Percentiles rank a stretch among this genome's conserved stretches.
Conservation (phyloP, 2,113 vertebrate genomes). For the Amphiprion ocellaris region DNA sequence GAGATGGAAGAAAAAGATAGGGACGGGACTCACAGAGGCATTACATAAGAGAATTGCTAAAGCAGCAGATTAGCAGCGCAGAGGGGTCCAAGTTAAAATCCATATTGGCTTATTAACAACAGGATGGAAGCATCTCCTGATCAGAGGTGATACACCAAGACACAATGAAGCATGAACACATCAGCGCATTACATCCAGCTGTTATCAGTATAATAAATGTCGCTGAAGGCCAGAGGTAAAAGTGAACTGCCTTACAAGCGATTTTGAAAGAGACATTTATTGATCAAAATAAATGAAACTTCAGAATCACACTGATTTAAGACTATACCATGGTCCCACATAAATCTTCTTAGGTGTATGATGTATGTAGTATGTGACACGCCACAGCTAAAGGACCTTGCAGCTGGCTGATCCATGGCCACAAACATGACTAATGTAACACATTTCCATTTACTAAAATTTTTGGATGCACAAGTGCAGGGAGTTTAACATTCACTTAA, state of each 20-base stretch:
- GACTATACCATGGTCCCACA: neutral
- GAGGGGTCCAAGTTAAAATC: constrained; percentile 45
- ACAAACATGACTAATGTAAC: neutral
- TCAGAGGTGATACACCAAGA: neutral
- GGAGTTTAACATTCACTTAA: neutral
- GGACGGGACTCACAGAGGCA: neutral
- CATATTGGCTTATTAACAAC: constrained; percentile 43
- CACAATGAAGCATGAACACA: neutral
- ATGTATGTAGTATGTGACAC: too few relatives aligned
- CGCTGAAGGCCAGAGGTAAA: constrained; percentile 3
- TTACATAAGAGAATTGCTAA: constrained; percentile 49
- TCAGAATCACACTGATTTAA: neutral
- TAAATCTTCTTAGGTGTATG: too few relatives aligned
- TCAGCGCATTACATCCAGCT: constrained; percentile 9
- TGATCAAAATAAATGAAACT: neutral
- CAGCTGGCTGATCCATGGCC: neutral
- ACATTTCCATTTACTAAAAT: constrained; percentile 11
- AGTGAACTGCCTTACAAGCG: neutral
- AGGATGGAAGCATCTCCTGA: constrained; percentile 6
- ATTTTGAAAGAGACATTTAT: neutral
- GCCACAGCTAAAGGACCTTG: neutral
- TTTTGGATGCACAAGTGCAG: neutral
- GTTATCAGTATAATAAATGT: neutral
- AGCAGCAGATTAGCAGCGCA: constrained; percentile 44
- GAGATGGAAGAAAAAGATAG: constrained; percentile 24